Conservation (phyloP, 1,140 invertebrate genomes). For the Medauroidea extradentata region DNA sequence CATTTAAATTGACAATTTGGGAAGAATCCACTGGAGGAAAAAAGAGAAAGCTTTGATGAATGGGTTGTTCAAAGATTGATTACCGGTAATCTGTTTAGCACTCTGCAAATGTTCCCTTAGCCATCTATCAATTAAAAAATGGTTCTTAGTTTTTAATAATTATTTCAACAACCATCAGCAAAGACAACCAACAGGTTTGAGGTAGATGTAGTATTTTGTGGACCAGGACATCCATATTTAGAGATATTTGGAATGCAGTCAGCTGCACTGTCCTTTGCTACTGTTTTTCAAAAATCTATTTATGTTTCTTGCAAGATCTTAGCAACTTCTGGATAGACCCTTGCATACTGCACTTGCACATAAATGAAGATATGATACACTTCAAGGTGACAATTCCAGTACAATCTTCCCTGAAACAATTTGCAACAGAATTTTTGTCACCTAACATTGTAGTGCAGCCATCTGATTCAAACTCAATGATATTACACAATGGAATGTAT, state of each 20-base stretch:
- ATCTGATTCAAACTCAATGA: slow-evolving; percentile 42
- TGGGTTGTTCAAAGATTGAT: too few relatives aligned
- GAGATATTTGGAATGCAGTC: slow-evolving; percentile 28
- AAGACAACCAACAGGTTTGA: slow-evolving; percentile 34
- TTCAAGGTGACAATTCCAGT: slow-evolving; percentile 33
- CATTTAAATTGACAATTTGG: too few relatives aligned
- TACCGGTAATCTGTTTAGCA: too few relatives aligned
- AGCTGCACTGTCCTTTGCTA: slow-evolving; percentile 26
- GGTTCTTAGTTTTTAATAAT: too few relatives aligned
- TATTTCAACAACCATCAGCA: slow-evolving; percentile 21
- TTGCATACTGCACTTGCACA: slow-evolving; percentile 30
- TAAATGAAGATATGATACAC: slow-evolving; percentile 36
- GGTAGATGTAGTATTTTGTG: slow-evolving; percentile 26
- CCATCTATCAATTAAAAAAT: too few relatives aligned
- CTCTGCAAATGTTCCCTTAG: too few relatives aligned
- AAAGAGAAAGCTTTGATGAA: too few relatives aligned
- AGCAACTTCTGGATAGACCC: slow-evolving; percentile 20
- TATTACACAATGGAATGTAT: slow-evolving; percentile 38
- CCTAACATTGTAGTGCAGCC: slow-evolving; percentile 41
- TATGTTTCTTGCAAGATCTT: slow-evolving; percentile 27
- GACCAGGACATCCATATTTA: slow-evolving; percentile 21
- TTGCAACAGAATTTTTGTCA: slow-evolving; percentile 30
- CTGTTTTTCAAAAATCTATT: slow-evolving; percentile 27
- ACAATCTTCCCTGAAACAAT: slow-evolving; percentile 26
- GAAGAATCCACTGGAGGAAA: too few relatives aligned